phyloP scores from a whole-genome alignment of 2,888 invertebrate genomes.

The Heteromurus nitidus region DNA sequence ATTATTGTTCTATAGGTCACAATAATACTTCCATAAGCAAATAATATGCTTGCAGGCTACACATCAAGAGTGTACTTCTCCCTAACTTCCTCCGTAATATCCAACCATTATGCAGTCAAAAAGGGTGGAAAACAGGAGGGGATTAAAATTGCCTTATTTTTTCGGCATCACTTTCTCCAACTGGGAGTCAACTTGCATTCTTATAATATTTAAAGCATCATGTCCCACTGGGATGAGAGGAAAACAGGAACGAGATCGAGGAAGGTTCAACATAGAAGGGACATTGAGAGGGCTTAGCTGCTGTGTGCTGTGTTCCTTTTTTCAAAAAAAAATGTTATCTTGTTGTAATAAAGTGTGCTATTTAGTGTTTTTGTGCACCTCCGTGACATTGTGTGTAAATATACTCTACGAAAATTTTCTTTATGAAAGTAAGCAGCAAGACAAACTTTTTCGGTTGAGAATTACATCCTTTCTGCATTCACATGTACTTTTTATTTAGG shows the following conservation, averaged over 20 bases:
- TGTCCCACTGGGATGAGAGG: constrained; percentile 33
- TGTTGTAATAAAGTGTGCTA: constrained; percentile 49
- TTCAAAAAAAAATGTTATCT: constrained; percentile 26
- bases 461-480: not conserved
- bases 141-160: constrained; percentile 64
- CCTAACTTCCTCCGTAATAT: no score
- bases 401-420: not conserved
- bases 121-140: constrained; percentile 41
- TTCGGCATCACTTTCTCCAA: constrained; percentile 44
- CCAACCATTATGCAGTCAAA: constrained; percentile 12
- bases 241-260: constrained; percentile 10
- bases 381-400: constrained; percentile 42
- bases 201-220: constrained; percentile 49
- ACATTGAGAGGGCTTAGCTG: constrained; percentile 30
- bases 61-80: no score
- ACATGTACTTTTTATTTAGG: not conserved
- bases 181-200: constrained; percentile 33
- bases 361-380: constrained; percentile 45
- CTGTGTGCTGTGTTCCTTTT: no score
- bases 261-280: constrained; percentile 12
- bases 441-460: no score
- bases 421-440: no score
- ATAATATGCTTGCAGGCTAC: no score
- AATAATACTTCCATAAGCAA: no score
- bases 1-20: no score